Base-by-base conservation (phyloP, 2,888 invertebrate genomes). In the Endotricha flammealis region DNA sequence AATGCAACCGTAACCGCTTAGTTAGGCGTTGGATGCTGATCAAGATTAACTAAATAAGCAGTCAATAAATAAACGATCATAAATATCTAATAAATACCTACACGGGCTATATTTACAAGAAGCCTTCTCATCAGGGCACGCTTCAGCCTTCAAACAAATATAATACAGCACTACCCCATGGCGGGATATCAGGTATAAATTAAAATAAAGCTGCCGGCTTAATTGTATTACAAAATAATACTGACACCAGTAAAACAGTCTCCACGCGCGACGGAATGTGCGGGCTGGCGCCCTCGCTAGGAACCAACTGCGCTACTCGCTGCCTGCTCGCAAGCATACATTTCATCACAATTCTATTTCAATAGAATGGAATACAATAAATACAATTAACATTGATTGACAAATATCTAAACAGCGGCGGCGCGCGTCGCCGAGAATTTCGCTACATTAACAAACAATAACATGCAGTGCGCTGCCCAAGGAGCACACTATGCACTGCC, bases 1-100 rank as follows among this genome's bases (percentile, higher is more conserved):
- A 69, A 75, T 79, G 79, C 78, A 80, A 81, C 80, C 74, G 69
- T 75, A 73, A 74, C 72, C 67, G 61, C 67, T 58, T 66, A 67
- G 72, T 76, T 70, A 77, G 75, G 74, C 72, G 67, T 60, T 60
- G 64, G 73, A 71, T 68, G 75, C 67, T 59, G 58, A 71, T 71
- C 72, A 63, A 72, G 70, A 76, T 75, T 77, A 80, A 80, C 83
- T 83, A 83, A 82, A 81, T 78, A 78, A 83, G 86, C 86, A 81
- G 86, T 86, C 86, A 87, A 87, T 87, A 87, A 87, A 87, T 87
- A 86, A 87, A 86, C 76, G 69, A 85, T 86, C 78, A 86, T 87
- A 87, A 87, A 87, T 87, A 87, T 87, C 85, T 87, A 86, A 87
- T 87, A 87, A 87, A 87, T 87, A 87, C 86, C 87, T 87, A 87